Evolutionary conservation across 2,797 vertebrate species (phyloP).

Genomic region (Pangasius sanitwongsei): DNA sequence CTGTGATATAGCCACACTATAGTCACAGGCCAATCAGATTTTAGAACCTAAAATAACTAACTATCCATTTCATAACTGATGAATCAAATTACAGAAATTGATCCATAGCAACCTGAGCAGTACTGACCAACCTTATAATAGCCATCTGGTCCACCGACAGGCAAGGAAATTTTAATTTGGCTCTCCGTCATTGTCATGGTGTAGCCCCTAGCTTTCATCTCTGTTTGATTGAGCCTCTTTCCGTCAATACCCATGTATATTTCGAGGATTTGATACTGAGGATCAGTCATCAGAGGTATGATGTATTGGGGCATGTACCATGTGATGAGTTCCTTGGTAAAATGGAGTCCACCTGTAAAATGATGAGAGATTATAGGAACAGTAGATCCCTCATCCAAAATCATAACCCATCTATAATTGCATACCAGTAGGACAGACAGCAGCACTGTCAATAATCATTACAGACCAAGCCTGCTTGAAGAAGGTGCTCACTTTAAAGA

Average conservation of each 20-base stretch:
- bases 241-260: slow-evolving; percentile 81
- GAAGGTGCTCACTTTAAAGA: slow-evolving; percentile 75
- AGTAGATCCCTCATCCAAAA: too few species aligned
- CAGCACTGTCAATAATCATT: slow-evolving; percentile 70
- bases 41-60: too few species aligned
- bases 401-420: neutral
- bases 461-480: slow-evolving; percentile 73
- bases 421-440: slow-evolving; percentile 71
- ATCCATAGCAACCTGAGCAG: neutral
- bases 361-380: neutral
- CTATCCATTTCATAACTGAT: neutral
- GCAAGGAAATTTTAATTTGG: slow-evolving; percentile 74
- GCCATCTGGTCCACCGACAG: slow-evolving; percentile 81
- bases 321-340: slow-evolving; percentile 70
- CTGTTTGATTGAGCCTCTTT: slow-evolving; percentile 66
- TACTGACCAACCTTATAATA: slow-evolving; percentile 80
- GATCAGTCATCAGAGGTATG: slow-evolving; percentile 63
- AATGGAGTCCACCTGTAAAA: slow-evolving; percentile 76
- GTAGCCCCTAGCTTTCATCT: slow-evolving; percentile 75
- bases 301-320: slow-evolving; percentile 82
- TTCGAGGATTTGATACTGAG: slow-evolving; percentile 64
- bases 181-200: slow-evolving; percentile 63
- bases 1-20: neutral
- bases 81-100: neutral
- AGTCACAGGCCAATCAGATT: neutral